Percentiles rank a stretch among this genome's conserved stretches.
These are phyloP conservation scores for Rhabdomys pumilio DNA, from an alignment of 2,797 vertebrate species.

Conservation along the genomic window DNA sequence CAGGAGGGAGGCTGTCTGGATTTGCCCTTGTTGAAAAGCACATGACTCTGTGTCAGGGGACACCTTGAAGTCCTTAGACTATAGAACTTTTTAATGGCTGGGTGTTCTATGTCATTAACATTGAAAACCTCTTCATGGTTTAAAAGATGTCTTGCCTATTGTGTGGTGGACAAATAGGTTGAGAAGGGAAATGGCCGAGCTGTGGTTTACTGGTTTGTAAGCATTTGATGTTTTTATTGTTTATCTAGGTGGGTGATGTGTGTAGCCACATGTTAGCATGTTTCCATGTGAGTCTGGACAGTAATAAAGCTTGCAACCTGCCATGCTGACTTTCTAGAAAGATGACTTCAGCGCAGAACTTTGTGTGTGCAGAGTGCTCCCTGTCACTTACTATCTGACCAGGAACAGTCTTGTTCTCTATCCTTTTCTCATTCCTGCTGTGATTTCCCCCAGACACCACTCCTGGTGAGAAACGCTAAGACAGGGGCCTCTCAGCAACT, in stretches of 20 bases:
- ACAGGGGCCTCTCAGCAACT: not conserved
- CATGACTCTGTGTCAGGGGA: not conserved
- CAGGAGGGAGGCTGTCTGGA: not conserved
- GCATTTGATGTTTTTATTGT: constrained; percentile 19
- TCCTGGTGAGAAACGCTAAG: constrained; percentile 9
- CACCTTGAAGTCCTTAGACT: not conserved
- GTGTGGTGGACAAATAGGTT: not conserved
- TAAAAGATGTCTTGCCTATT: not conserved
- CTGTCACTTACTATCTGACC: constrained; percentile 20
- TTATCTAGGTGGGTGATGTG: not conserved
- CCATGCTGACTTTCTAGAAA: not conserved
- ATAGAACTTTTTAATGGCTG: not conserved
- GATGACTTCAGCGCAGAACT: not conserved
- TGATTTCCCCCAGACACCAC: not conserved
- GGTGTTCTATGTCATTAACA: not conserved
- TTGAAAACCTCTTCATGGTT: not conserved
- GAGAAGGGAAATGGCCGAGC: not conserved
- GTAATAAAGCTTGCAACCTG: not conserved
- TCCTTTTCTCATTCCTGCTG: not conserved
- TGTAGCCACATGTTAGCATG: not conserved
- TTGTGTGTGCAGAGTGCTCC: not conserved
- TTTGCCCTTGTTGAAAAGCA: not conserved
- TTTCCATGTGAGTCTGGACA: constrained; percentile 2
- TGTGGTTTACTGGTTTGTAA: not conserved
- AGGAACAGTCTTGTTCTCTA: not conserved